Base-by-base conservation (phyloP, 2,113 vertebrate species). In the Microtus oregoni region DNA sequence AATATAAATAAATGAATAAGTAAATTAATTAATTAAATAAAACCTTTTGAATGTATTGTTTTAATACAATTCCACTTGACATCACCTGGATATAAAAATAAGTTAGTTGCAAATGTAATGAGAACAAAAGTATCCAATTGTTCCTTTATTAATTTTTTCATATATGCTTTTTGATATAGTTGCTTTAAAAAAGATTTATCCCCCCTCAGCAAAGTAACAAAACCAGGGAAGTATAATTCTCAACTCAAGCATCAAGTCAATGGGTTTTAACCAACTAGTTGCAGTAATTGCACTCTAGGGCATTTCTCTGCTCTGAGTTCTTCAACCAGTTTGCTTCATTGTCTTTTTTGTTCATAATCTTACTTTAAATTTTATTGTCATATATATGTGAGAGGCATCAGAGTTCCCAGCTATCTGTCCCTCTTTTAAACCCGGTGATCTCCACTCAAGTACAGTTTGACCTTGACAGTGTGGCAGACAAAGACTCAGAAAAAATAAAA, bases 271-370 rank as follows among this genome's bases (percentile, higher is more conserved):
- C n/a, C n/a, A 63, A 24, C 61, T 68, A 75, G 68, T 68, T 86
- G 20, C 0, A 50, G 1, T 12, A 83, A 75, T 15, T 90, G 4
- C 24, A 58, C 26, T 32, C 10, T 77, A 24, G 0, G 72, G 12
- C 11, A 35, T 0, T 35, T 75, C 17, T 76, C 41, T 76, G 10
- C 55, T 76, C 17, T 26, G 28, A 85, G 26, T 32, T 85, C 61
- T 65, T 65, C 38, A 41, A 24, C 19, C 5, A 20, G 35, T 75
- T 73, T 28, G 1, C 35, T 41, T 82, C 35, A n/a, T 14, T 79
- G 35, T 94, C 68, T 92, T 79, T 8, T 77, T 89, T 79, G 90
- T 7, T 78, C 70, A 65, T 87, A n/a, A 73, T 38, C 47, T 91
- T 90, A 7, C 14, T 79, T 92, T 55, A 55, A 68, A 65, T 79